Percentiles rank a stretch among this genome's conserved stretches.
These are phyloP conservation scores for Marmota flaviventris DNA, from an alignment of 2,113 vertebrate genomes.

Conservation along the genomic window DNA sequence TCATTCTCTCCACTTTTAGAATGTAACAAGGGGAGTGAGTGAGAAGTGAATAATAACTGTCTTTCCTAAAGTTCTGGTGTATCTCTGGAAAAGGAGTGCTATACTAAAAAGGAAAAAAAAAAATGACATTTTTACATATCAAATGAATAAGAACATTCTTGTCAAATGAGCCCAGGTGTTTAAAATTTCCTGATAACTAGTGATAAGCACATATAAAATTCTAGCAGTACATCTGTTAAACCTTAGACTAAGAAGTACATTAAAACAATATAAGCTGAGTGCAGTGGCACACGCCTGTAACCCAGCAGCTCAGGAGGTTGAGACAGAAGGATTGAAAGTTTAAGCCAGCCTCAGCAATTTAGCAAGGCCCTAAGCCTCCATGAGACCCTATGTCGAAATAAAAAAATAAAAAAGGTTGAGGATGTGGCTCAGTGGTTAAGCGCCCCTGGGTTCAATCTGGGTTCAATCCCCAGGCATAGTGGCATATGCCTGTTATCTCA, in stretches of 20 bases:
- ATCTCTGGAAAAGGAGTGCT: constrained; percentile 1
- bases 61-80: constrained; percentile 25
- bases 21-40: background rate
- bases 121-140: constrained; percentile 15
- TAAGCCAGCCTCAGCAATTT: no score
- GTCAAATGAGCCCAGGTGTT: constrained; percentile 30
- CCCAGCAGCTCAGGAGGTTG: no score
- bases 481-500: background rate
- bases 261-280: background rate
- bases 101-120: background rate
- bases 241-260: background rate
- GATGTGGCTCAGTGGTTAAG: no score
- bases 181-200: background rate
- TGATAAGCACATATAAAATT: background rate
- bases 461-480: background rate
- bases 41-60: background rate
- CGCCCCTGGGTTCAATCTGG: no score
- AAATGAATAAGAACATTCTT: background rate
- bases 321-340: no score
- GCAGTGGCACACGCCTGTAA: no score
- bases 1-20: background rate
- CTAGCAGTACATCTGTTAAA: background rate
- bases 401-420: no score
- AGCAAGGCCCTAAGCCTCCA: no score
- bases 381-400: no score